These are phyloP conservation scores for Drosophila ambigua DNA, from an alignment of 1,140 invertebrate species.

Conservation along the genomic window DNA sequence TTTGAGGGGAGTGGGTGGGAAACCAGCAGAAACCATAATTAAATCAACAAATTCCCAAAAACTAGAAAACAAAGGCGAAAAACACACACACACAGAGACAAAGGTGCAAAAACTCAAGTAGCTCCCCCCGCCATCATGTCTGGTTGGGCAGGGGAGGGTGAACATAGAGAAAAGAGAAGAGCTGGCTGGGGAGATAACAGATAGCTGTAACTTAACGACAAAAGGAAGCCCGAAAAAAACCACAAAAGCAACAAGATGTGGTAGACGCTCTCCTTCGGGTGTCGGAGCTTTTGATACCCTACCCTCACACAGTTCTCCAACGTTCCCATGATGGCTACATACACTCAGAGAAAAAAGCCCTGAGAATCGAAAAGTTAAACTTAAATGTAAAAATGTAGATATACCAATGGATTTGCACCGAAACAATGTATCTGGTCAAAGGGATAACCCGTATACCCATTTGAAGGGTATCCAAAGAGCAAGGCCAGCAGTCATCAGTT, in stretches of 20 bases:
- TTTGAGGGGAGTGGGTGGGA: constrained; percentile 4
- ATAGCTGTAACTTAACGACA: constrained; percentile 22
- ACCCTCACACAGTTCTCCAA: no score
- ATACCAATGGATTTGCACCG: no score
- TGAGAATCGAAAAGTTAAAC: no score
- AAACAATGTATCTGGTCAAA: no score
- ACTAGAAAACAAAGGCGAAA: constrained; percentile 36
- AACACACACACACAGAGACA: background rate
- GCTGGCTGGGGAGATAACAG: background rate
- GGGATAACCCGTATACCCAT: no score
- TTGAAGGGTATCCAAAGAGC: no score
- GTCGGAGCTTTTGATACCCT: no score
- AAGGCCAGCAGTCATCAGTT: no score
- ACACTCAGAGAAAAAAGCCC: no score
- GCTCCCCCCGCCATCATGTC: background rate
- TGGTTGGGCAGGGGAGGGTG: constrained; percentile 13
- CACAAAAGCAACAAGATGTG: constrained; percentile 16
- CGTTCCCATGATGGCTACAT: no score
- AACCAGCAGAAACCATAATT: constrained; percentile 34
- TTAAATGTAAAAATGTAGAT: no score
- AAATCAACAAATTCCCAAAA: constrained; percentile 52
- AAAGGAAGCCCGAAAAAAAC: constrained; percentile 23
- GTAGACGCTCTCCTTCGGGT: no score
- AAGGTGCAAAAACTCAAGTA: constrained; percentile 45
- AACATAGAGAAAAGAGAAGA: background rate